A percentile compares a stretch with the other conserved stretches of the same genome.
Evolutionary conservation across 2,888 invertebrate genomes (phyloP).

Genomic region (Stegana nigrithorax): DNA sequence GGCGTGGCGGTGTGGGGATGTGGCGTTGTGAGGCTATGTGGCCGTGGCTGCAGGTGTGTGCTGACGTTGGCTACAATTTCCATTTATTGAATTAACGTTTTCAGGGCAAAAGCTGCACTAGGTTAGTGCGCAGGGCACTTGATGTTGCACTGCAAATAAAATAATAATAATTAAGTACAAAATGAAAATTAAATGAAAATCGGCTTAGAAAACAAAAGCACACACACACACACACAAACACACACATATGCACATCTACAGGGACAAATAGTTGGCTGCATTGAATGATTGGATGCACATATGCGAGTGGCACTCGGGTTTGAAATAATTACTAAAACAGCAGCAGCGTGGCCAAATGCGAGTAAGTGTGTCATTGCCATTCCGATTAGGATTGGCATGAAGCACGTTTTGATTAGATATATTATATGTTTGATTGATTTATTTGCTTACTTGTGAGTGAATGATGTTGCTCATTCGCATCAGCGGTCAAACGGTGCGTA

Average conservation of each 20-base stretch:
- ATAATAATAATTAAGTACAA: constrained; percentile 31
- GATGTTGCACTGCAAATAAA: background rate
- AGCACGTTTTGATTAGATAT: too few species aligned
- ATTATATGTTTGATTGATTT: too few species aligned
- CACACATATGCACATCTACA: too few species aligned
- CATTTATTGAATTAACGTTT: constrained; percentile 26
- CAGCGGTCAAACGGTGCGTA: background rate
- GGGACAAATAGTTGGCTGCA: too few species aligned
- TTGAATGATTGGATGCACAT: too few species aligned
- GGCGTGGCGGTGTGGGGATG: background rate
- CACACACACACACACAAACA: too few species aligned
- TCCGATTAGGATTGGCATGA: too few species aligned
- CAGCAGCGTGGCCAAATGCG: background rate
- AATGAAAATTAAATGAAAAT: constrained; percentile 18
- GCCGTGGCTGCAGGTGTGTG: background rate
- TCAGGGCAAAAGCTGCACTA: constrained; percentile 20
- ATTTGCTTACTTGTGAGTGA: too few species aligned
- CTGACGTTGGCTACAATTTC: constrained; percentile 1
- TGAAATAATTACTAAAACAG: too few species aligned
- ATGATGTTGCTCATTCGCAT: too few species aligned
- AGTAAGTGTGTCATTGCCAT: background rate
- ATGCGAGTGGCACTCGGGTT: too few species aligned
- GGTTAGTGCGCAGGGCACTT: background rate
- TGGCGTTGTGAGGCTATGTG: background rate
- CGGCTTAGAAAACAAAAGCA: constrained; percentile 9